Percentiles rank a stretch among this genome's conserved stretches.
Evolutionary conservation across 2,888 invertebrate species (phyloP).

Genomic region (Amphipyra berbera): DNA sequence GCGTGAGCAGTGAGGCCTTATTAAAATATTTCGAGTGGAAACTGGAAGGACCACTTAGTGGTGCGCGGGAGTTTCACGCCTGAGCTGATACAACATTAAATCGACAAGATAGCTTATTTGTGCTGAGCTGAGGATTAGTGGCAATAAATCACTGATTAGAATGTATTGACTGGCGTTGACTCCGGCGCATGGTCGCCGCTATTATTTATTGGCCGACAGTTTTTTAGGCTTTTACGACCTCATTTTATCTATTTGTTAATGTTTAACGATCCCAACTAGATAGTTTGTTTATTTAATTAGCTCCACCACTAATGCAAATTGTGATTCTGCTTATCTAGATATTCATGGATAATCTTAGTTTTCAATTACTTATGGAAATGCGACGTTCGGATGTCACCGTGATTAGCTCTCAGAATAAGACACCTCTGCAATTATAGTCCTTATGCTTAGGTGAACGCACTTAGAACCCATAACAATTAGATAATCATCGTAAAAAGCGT

Average conservation of each 20-base stretch:
- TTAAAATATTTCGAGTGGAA: constrained; percentile 90
- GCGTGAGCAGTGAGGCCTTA: constrained; percentile 89
- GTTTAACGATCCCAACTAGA: constrained; percentile 74
- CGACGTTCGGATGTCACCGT: constrained; percentile 23
- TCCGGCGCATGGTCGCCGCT: constrained; percentile 79
- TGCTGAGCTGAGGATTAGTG: constrained; percentile 89
- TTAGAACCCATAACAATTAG: constrained; percentile 42
- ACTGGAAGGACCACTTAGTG: constrained; percentile 90
- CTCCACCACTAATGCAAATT: constrained; percentile 72
- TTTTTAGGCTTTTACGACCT: constrained; percentile 81
- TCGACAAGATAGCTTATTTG: constrained; percentile 90
- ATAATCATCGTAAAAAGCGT: constrained; percentile 50
- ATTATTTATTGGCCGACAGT: constrained; percentile 82
- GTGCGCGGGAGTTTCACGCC: constrained; percentile 90
- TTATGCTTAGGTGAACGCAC: constrained; percentile 30
- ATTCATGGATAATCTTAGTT: constrained; percentile 59
- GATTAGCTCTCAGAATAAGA: constrained; percentile 22
- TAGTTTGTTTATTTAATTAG: constrained; percentile 81
- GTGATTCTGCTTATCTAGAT: constrained; percentile 68
- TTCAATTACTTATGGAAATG: constrained; percentile 73
- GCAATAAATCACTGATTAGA: constrained; percentile 90
- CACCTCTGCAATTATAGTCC: constrained; percentile 23
- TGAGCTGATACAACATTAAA: constrained; percentile 89
- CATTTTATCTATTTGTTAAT: constrained; percentile 81
- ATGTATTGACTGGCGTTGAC: constrained; percentile 89